Base-by-base conservation (phyloP, 2,888 invertebrate genomes). In the Dryobota labecula region DNA sequence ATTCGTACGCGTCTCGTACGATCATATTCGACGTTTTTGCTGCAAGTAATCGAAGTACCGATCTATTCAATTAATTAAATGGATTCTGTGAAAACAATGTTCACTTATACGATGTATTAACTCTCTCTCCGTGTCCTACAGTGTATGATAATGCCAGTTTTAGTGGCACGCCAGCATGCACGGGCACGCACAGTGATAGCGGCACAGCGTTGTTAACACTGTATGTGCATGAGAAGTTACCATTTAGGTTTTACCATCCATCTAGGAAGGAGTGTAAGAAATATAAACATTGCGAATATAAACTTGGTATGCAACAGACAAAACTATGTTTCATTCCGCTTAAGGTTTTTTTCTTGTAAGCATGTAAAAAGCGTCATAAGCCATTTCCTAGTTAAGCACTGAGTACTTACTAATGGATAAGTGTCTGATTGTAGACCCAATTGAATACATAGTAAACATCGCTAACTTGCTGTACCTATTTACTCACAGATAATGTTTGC, bases 51-150 rank as follows among this genome's bases (percentile, higher is more conserved):
- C 84, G 71, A 67, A 67, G 71, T 54, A 71, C 53, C 73, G 24
- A 84, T 85, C 84, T 80, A 84, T 77, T 77, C 79, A 85, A 84
- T 84, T 84, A 84, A 75, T 79, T 66, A 73, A 84, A 84, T 79
- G 47, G 63, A 81, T 85, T 81, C 74, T 72, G 69, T 18, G 75
- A 71, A 72, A 45, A 62, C 61, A 65, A 51, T 71, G 54, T 61
- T 76, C 49, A 49, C 62, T 56, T 66, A 57, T 53, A 51, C 41
- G 49, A 36, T 27, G 47, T 57, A 58, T 65, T 65, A 67, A 69
- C 41, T 65, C 66, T 58, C 60, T 72, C 72, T 61, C 30, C 68
- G 27, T 49, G 53, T 60, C 58, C 70, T 27, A 49, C 62, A 47
- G 63, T 64, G 69, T 49, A 69, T 62, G 61, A 58, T 69, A 60